These are phyloP conservation scores for Lottia scabra DNA, from an alignment of 2,888 invertebrate genomes.

Conservation along the genomic window DNA sequence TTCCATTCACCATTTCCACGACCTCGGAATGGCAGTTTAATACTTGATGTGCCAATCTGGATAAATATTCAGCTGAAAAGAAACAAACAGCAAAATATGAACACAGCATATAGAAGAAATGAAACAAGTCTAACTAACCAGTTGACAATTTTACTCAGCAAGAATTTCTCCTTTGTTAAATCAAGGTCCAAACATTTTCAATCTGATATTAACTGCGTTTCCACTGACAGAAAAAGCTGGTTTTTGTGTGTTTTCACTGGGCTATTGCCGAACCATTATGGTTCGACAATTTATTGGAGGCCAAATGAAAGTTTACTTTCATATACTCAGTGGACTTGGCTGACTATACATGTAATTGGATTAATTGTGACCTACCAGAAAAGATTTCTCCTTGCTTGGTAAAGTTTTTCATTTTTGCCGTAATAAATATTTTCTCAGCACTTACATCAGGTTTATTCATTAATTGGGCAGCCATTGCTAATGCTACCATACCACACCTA, in stretches of 20 bases:
- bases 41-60: conserved; percentile 74
- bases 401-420: conserved; percentile 77
- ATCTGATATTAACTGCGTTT: too few relatives aligned
- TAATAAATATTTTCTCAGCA: conserved; percentile 73
- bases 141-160: too few relatives aligned
- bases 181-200: too few relatives aligned
- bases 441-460: conserved; percentile 69
- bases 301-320: too few relatives aligned
- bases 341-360: too few relatives aligned
- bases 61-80: conserved; percentile 80
- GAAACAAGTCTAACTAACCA: not conserved
- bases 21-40: conserved; percentile 72
- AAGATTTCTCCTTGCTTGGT: conserved; percentile 89
- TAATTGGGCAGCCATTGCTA: conserved; percentile 81
- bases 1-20: conserved; percentile 65
- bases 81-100: not conserved
- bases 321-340: too few relatives aligned
- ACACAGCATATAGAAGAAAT: not conserved
- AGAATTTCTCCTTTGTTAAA: too few relatives aligned
- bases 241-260: too few relatives aligned
- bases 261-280: too few relatives aligned
- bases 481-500: conserved; percentile 89
- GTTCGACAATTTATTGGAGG: too few relatives aligned
- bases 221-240: too few relatives aligned
- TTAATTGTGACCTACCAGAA: conserved; percentile 49